These are phyloP conservation scores for Apis mellifera DNA, from an alignment of 1,140 invertebrate species.

Conservation along the genomic window DNA sequence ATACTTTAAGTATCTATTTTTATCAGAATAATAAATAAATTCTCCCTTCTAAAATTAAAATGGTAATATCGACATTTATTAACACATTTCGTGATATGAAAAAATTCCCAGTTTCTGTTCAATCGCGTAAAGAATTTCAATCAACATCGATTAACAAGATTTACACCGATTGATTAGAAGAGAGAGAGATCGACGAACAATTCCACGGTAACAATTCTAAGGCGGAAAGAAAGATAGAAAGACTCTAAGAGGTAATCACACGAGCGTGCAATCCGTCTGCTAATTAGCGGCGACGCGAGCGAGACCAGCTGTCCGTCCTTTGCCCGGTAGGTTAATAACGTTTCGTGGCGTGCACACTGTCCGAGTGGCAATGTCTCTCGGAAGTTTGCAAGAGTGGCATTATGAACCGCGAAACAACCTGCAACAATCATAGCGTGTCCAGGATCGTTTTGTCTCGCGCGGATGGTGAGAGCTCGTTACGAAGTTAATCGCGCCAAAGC, in stretches of 20 bases:
- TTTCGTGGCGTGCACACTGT: neutral
- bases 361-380: constrained; percentile 37
- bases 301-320: constrained; percentile 33
- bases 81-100: too few species aligned
- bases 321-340: constrained; percentile 31
- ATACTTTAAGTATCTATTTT: too few species aligned
- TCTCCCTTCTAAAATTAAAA: too few species aligned
- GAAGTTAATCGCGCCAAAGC: constrained; percentile 45
- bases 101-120: too few species aligned
- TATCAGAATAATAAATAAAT: too few species aligned
- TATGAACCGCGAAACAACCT: constrained; percentile 46
- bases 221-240: neutral
- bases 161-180: neutral
- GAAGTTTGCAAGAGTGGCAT: constrained; percentile 26
- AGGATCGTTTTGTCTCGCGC: constrained; percentile 30
- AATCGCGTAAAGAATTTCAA: too few species aligned
- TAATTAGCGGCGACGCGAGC: constrained; percentile 47
- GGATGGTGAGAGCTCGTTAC: constrained; percentile 8
- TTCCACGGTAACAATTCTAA: constrained; percentile 30
- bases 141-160: too few species aligned
- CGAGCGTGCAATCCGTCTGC: constrained; percentile 46
- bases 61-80: too few species aligned
- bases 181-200: neutral
- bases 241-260: constrained; percentile 22
- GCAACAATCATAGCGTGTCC: constrained; percentile 12